Conservation (phyloP, 2,797 vertebrate genomes). For the Manis javanica region DNA sequence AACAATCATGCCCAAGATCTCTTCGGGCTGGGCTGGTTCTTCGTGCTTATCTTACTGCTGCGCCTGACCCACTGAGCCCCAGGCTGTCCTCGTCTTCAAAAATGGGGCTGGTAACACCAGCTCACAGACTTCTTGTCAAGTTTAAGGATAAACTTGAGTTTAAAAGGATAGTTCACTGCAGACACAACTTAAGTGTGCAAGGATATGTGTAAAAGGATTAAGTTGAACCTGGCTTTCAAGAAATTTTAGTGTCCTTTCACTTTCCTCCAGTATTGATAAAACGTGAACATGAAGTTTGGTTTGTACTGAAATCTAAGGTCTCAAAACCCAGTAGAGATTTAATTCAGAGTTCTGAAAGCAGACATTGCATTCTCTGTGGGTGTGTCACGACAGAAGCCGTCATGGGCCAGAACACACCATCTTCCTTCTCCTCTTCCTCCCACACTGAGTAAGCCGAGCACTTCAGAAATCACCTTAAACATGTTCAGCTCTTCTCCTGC, state of each 20-base stretch:
- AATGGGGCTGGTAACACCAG: not conserved
- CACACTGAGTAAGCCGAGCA: not conserved
- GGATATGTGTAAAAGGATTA: not conserved
- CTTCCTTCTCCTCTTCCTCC: not conserved
- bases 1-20: not conserved
- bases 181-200: too few species aligned
- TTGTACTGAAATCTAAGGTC: not conserved
- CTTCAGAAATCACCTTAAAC: constrained; percentile 69
- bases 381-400: constrained; percentile 74
- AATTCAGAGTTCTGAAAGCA: constrained; percentile 60
- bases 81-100: not conserved
- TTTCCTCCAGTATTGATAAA: not conserved
- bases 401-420: constrained; percentile 52
- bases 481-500: constrained; percentile 3
- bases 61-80: too few species aligned
- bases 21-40: not conserved
- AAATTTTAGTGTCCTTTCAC: not conserved
- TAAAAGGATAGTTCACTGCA: too few species aligned
- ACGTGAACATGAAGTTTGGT: not conserved
- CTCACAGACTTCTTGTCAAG: not conserved
- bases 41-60: not conserved
- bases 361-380: constrained; percentile 51
- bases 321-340: not conserved
- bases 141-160: not conserved
- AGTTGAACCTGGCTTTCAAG: not conserved